Evolutionary conservation across 2,888 invertebrate genomes (phyloP).

Genomic region (Melitaea athalia): DNA sequence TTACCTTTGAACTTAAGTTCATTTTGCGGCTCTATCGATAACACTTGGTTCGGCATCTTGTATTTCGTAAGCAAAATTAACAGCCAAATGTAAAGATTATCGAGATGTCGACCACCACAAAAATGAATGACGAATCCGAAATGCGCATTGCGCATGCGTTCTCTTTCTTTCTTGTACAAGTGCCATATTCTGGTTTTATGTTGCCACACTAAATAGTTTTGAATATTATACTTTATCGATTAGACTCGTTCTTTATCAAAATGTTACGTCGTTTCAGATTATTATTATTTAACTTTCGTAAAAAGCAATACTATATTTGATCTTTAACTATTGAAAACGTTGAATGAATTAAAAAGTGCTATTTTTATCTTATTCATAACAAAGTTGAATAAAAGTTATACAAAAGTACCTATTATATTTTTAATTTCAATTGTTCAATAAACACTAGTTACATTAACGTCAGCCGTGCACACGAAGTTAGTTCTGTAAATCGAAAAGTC

Average conservation of each 20-base stretch:
- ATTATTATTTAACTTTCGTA: neutral
- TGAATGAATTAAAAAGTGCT: too few relatives aligned
- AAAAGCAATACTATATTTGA: neutral
- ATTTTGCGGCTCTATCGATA: conserved; percentile 93
- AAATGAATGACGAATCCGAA: conserved; percentile 67
- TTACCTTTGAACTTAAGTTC: conserved; percentile 96
- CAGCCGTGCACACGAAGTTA: too few relatives aligned
- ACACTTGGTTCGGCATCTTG: conserved; percentile 87
- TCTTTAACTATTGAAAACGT: too few relatives aligned
- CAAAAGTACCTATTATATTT: too few relatives aligned
- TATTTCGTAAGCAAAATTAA: conserved; percentile 68
- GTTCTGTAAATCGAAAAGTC: too few relatives aligned
- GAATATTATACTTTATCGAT: conserved; percentile 14
- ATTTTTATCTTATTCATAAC: too few relatives aligned
- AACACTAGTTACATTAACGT: too few relatives aligned
- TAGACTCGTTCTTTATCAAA: conserved; percentile 14
- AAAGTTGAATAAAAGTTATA: too few relatives aligned
- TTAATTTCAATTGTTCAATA: too few relatives aligned
- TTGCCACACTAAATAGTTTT: conserved; percentile 19
- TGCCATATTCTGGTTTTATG: conserved; percentile 28
- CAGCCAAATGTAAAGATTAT: conserved; percentile 61
- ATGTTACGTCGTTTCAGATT: neutral
- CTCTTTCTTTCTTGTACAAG: conserved; percentile 39
- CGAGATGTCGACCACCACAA: conserved; percentile 71
- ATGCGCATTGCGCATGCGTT: conserved; percentile 58